Evolutionary conservation across 2,888 invertebrate species (phyloP).

Genomic region (Carabus problematicus): DNA sequence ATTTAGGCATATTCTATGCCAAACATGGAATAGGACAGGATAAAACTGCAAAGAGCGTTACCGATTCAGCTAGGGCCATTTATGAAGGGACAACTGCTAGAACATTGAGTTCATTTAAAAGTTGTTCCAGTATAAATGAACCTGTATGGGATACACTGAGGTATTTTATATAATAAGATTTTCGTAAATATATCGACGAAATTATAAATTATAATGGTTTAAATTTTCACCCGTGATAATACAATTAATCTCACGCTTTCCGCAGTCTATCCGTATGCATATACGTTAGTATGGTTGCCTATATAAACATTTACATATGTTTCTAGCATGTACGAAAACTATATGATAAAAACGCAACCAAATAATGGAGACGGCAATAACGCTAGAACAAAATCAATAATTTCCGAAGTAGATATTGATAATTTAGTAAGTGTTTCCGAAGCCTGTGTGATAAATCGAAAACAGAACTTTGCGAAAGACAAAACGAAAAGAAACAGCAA

Average conservation of each 20-base stretch:
- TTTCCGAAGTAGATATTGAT: slow-evolving; percentile 2
- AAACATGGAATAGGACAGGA: neutral
- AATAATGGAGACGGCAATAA: no score
- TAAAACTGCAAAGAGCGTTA: neutral
- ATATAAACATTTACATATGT: neutral
- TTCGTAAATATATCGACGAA: neutral
- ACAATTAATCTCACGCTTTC: no score
- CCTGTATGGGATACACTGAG: neutral
- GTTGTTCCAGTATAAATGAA: neutral
- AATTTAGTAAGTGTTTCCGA: slow-evolving; percentile 3
- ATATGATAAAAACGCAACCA: neutral
- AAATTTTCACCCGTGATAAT: no score
- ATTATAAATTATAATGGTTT: neutral
- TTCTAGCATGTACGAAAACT: slow-evolving; percentile 4
- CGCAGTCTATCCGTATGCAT: neutral
- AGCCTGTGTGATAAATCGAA: neutral
- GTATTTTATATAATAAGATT: neutral
- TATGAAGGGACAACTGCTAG: neutral
- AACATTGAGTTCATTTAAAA: slow-evolving; percentile 3
- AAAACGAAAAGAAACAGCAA: neutral
- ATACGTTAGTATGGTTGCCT: neutral
- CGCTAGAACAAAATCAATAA: neutral
- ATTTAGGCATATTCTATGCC: neutral
- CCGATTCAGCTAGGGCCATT: neutral
- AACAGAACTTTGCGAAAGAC: neutral